These are phyloP conservation scores for Pogonus chalceus DNA, from an alignment of 1,140 invertebrate species.

Conservation along the genomic window DNA sequence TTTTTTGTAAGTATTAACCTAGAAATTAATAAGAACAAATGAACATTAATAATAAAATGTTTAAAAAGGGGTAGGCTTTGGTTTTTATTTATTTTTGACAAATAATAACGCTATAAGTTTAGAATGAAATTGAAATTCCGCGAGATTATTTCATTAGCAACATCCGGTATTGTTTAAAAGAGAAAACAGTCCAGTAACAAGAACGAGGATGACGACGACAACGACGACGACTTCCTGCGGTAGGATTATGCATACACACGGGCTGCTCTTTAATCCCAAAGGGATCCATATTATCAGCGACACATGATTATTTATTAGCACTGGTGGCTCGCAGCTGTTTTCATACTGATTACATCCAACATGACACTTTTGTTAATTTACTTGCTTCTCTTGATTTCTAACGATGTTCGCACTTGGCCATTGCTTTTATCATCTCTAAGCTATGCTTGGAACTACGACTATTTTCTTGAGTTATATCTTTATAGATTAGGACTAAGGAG, in stretches of 20 bases:
- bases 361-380: background rate
- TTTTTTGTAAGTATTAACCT: no score
- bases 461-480: no score
- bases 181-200: no score
- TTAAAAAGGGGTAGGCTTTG: no score
- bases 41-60: background rate
- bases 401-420: no score
- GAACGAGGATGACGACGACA: no score
- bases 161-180: background rate
- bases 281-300: background rate
- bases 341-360: background rate
- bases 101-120: no score
- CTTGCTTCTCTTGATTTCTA: no score
- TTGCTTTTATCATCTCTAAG: no score
- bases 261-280: background rate
- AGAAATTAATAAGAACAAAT: background rate
- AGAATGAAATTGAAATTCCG: background rate
- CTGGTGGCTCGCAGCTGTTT: background rate
- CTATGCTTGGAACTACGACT: no score
- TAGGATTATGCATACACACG: background rate
- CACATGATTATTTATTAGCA: background rate
- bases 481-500: no score
- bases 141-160: background rate
- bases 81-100: no score
- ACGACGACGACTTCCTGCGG: background rate